These are phyloP conservation scores for Mormyrus iriodes DNA, from an alignment of 2,113 vertebrate genomes.

Conservation along the genomic window DNA sequence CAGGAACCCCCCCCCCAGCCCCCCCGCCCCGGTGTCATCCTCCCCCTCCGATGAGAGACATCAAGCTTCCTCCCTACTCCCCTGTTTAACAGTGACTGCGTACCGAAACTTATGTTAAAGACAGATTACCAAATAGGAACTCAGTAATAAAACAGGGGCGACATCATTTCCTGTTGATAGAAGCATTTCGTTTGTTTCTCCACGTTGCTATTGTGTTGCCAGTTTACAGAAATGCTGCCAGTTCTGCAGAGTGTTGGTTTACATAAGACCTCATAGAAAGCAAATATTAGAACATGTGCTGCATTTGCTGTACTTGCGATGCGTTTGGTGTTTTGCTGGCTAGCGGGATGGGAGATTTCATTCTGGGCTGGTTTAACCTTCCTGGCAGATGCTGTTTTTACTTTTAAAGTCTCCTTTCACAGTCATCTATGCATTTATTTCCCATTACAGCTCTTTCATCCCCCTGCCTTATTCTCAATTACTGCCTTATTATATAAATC, in stretches of 20 bases:
- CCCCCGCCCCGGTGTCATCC: background rate
- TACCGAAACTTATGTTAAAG: background rate
- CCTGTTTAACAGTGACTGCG: background rate
- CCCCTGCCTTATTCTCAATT: background rate
- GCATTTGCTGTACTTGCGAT: background rate
- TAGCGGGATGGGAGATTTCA: background rate
- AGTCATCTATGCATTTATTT: background rate
- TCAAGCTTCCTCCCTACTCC: background rate
- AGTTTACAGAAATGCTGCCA: background rate
- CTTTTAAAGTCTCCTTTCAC: background rate
- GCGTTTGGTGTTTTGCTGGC: background rate
- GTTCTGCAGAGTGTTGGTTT: background rate
- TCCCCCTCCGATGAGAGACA: background rate
- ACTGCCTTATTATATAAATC: slow-evolving; percentile 4
- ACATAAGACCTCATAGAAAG: background rate
- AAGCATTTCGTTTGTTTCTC: background rate
- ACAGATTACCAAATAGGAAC: background rate
- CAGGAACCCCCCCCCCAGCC: background rate
- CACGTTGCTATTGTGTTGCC: background rate
- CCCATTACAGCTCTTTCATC: background rate
- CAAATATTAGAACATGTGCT: background rate
- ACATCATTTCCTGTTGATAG: background rate
- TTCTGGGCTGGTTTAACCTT: background rate
- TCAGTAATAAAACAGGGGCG: background rate
- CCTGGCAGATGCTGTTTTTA: background rate